A percentile compares a stretch with the other conserved stretches of the same genome.
These are phyloP conservation scores for Alca torda DNA, from an alignment of 2,797 vertebrate genomes.

Conservation along the genomic window DNA sequence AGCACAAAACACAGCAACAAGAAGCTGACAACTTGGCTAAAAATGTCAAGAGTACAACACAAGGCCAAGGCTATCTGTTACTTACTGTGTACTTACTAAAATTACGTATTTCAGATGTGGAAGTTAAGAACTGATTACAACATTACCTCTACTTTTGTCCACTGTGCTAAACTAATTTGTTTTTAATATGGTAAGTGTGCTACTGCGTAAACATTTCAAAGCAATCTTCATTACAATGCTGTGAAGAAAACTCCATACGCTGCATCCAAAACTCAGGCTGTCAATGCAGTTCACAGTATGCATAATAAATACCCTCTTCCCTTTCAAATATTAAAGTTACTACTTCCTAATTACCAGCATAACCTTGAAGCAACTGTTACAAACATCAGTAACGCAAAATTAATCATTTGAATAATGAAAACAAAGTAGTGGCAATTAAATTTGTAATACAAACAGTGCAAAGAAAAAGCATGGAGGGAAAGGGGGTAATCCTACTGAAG, in stretches of 20 bases:
- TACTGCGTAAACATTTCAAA: constrained; percentile 73
- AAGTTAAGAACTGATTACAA: constrained; percentile 50
- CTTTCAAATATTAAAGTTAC: constrained; percentile 65
- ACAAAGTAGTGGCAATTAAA: constrained; percentile 57
- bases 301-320: constrained; percentile 79
- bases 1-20: constrained; percentile 75
- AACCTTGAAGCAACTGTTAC: constrained; percentile 68
- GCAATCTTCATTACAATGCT: constrained; percentile 65
- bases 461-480: constrained; percentile 29
- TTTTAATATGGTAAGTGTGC: constrained; percentile 56
- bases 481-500: constrained; percentile 4
- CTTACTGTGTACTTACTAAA: constrained; percentile 69
- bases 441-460: constrained; percentile 62
- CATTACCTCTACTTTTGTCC: constrained; percentile 62
- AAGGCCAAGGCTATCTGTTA: constrained; percentile 75
- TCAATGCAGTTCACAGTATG: constrained; percentile 79
- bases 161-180: constrained; percentile 68
- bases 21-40: constrained; percentile 72
- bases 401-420: constrained; percentile 56
- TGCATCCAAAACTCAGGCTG: constrained; percentile 61
- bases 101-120: constrained; percentile 31
- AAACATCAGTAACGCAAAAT: constrained; percentile 48
- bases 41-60: constrained; percentile 71
- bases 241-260: constrained; percentile 54
- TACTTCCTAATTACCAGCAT: constrained; percentile 64